Evolutionary conservation across 1,140 invertebrate species (phyloP).

Genomic region (Camponotus pennsylvanicus): DNA sequence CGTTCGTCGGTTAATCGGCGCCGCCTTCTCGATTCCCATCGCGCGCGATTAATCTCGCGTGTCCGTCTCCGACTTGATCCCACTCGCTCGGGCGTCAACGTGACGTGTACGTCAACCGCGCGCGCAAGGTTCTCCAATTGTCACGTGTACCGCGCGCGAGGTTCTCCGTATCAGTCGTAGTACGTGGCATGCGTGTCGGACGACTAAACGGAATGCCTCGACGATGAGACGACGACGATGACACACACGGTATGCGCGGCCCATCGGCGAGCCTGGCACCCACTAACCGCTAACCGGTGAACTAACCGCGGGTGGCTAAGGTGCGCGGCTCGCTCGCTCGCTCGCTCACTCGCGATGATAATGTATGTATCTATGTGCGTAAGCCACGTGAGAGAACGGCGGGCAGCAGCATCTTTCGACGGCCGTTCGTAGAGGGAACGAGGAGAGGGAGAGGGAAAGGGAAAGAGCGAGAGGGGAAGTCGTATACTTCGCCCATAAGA

Average conservation of each 20-base stretch:
- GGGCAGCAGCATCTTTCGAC: conserved; percentile 76
- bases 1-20: neutral
- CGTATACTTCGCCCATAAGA: conserved; percentile 23
- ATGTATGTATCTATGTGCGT: conserved; percentile 80
- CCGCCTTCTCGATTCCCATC: neutral
- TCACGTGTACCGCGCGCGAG: neutral
- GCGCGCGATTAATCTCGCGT: neutral
- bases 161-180: too few relatives aligned
- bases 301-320: conserved; percentile 73
- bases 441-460: neutral
- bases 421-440: conserved; percentile 24
- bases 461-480: conserved; percentile 22
- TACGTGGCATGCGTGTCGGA: conserved; percentile 63
- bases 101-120: too few relatives aligned
- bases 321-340: conserved; percentile 78
- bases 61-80: too few relatives aligned
- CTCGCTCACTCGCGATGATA: conserved; percentile 73
- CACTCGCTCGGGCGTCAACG: too few relatives aligned
- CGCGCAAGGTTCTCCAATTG: conserved; percentile 39
- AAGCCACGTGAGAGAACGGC: conserved; percentile 79
- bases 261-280: conserved; percentile 79
- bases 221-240: conserved; percentile 42
- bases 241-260: conserved; percentile 66
- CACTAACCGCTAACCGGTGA: conserved; percentile 79
- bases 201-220: conserved; percentile 51